A percentile compares a stretch with the other conserved stretches of the same genome.
Evolutionary conservation across 2,888 invertebrate species (phyloP).

Genomic region (Tromatobia lineatoria): DNA sequence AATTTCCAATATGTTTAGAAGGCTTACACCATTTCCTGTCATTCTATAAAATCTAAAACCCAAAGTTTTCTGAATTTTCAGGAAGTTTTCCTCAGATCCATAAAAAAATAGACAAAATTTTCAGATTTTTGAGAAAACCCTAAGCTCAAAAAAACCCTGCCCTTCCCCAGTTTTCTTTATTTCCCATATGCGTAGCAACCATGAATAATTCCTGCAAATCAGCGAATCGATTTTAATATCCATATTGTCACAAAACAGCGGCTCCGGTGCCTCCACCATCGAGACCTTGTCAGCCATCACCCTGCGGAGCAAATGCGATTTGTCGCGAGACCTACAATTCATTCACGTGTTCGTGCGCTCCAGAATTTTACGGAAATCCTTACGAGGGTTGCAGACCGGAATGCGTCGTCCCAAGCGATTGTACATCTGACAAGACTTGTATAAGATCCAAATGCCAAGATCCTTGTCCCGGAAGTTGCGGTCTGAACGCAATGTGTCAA

Average conservation of each 20-base stretch:
- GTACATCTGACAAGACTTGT: conserved; percentile 88
- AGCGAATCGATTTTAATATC: neutral
- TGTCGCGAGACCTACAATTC: conserved; percentile 89
- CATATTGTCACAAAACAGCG: conserved; percentile 71
- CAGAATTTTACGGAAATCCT: conserved; percentile 89
- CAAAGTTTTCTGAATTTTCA: too few species aligned
- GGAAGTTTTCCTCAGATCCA: too few species aligned
- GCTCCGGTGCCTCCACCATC: conserved; percentile 68
- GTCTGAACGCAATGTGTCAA: conserved; percentile 91
- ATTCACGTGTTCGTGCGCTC: conserved; percentile 90
- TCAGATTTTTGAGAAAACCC: too few species aligned
- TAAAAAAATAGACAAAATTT: too few species aligned
- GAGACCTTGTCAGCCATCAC: conserved; percentile 88
- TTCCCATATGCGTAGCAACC: too few species aligned
- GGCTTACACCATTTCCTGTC: too few species aligned
- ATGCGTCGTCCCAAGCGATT: conserved; percentile 91
- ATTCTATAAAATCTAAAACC: too few species aligned
- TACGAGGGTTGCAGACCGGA: conserved; percentile 88
- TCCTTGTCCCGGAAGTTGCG: conserved; percentile 92
- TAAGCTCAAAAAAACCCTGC: too few species aligned
- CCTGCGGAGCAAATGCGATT: conserved; percentile 89
- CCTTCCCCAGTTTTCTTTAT: too few species aligned
- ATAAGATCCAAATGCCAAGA: conserved; percentile 90
- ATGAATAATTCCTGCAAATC: neutral
- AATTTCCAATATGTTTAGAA: too few species aligned